Conservation (phyloP, 2,888 invertebrate species). For the Agrenia bidenticulata region DNA sequence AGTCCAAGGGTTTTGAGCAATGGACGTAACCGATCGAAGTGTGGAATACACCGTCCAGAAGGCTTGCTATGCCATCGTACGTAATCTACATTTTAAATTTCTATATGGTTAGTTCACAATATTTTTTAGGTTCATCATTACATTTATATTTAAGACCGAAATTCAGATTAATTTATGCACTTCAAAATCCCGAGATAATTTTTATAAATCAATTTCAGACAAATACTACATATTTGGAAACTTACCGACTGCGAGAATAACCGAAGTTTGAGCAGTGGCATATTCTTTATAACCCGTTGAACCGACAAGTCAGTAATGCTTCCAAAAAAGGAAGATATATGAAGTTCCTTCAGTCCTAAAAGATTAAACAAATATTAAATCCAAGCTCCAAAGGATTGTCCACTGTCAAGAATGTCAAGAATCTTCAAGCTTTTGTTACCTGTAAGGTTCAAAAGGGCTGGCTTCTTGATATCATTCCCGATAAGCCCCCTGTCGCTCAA, state of each 20-base stretch:
- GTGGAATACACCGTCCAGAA: constrained; percentile 29
- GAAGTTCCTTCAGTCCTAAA: constrained; percentile 30
- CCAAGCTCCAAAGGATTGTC: not conserved
- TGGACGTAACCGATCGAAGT: constrained; percentile 29
- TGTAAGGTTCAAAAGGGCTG: constrained; percentile 25
- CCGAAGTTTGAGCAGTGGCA: constrained; percentile 28
- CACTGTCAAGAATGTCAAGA: constrained; percentile 1
- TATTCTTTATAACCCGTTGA: constrained; percentile 27
- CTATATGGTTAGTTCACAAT: not conserved
- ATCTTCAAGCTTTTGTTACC: too few species aligned
- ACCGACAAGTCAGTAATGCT: constrained; percentile 35
- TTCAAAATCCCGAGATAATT: too few species aligned
- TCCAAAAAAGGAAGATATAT: constrained; percentile 35
- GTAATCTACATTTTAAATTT: constrained; percentile 24
- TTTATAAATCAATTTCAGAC: too few species aligned
- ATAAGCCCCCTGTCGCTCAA: constrained; percentile 31
- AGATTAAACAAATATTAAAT: constrained; percentile 1
- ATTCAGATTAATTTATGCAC: too few species aligned
- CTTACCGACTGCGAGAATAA: constrained; percentile 36
- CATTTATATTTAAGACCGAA: too few species aligned
- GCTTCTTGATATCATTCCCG: constrained; percentile 19
- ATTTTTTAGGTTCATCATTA: too few species aligned
- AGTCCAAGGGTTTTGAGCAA: constrained; percentile 34
- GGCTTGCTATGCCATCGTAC: constrained; percentile 27
- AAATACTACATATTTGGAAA: too few species aligned